Evolutionary conservation across 2,113 vertebrate species (phyloP).

Genomic region (Heterocephalus glaber): DNA sequence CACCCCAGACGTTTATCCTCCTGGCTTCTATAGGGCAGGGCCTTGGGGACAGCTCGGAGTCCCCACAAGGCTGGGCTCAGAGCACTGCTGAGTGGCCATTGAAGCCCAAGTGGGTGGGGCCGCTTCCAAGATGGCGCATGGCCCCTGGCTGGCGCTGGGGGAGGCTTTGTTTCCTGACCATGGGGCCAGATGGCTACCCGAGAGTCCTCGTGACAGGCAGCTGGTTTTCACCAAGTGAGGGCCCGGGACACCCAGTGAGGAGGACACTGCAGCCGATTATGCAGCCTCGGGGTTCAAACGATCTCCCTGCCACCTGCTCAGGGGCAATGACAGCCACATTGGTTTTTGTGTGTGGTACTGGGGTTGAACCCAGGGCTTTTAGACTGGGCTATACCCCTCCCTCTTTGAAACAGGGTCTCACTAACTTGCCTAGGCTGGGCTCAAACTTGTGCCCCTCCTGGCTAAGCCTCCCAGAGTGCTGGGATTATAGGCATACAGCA

Average conservation of each 20-base stretch:
- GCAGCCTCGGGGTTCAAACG: background rate
- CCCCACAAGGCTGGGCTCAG: background rate
- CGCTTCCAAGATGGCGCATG: background rate
- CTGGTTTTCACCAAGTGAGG: background rate
- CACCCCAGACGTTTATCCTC: too few species aligned
- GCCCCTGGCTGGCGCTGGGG: background rate
- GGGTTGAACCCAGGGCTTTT: background rate
- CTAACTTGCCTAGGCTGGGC: background rate
- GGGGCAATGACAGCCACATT: background rate
- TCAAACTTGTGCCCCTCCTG: background rate
- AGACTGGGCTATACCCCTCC: background rate
- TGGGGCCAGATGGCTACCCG: too few species aligned
- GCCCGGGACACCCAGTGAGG: too few species aligned
- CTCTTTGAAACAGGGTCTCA: background rate
- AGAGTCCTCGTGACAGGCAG: background rate
- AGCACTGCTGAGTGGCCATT: fast-evolving
- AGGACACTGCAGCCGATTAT: fast-evolving
- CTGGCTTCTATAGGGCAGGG: background rate
- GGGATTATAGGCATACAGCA: background rate
- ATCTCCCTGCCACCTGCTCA: background rate
- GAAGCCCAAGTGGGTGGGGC: background rate
- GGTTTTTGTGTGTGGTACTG: background rate
- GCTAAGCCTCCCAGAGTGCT: background rate
- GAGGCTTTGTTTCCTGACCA: background rate
- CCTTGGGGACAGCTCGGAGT: background rate